Base-by-base conservation (phyloP, 2,113 vertebrate species). In the Onychostruthus taczanowskii region DNA sequence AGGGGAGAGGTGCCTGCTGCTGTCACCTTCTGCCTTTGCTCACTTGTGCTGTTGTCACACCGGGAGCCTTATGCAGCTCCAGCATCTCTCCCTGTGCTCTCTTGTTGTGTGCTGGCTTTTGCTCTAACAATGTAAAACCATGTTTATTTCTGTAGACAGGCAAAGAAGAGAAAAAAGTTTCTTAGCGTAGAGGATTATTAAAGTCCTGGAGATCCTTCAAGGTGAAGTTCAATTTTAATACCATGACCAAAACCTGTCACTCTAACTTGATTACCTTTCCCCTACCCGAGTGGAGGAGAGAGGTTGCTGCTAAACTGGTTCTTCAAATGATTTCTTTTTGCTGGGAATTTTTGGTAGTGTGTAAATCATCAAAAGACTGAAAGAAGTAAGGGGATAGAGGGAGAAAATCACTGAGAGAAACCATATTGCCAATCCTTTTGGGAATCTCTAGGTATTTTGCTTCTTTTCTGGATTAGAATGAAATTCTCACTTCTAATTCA, bases 61-160 rank as follows among this genome's bases (percentile, higher is more conserved):
- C 1, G 10, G n/a, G 27, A 66, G 35, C 3, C 50, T 47, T 12
- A 28, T 0, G 0, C 16, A 47, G 13, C 16, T 58, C 37, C 59
- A 44, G 43, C 33, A 6, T 33, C 43, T 58, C 58, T 44, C 37
- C 67, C 15, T 0, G 0, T 37, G 35, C 2, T 52, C 33, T 61
- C 33, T 10, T 31, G 18, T n/a, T 17, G 9, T 26, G 14, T 8
- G 18, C 33, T 77, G 1, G 0, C 9, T 44, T 58, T 70, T 76
- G 8, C 10, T 27, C 47, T 11, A 28, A 26, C 24, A 52, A 49
- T 1, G 7, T 28, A 41, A 81, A 24, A 3, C 43, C 23, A 4
- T 22, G 24, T 44, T 63, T 16, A 11, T n/a, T 41, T 39, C 37
- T 18, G 15, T 69, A 30, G 14, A 70, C 7, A 50, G 0, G 2